Conservation (phyloP, 2,888 invertebrate genomes). For the Drosophila kokeensis region DNA sequence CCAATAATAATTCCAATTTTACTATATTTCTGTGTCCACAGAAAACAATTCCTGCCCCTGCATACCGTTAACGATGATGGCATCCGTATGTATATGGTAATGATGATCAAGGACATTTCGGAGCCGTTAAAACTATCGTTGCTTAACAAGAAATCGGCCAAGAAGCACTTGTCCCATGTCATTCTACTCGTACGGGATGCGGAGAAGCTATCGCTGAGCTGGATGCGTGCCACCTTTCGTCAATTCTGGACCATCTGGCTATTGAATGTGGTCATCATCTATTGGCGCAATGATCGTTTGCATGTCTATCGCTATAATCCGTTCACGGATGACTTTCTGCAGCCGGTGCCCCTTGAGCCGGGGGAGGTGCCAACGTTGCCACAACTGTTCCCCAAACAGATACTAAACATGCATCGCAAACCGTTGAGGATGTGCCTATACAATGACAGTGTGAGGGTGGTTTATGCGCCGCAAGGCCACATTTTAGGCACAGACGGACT, state of each 20-base stretch:
- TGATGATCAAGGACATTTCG: constrained; percentile 77
- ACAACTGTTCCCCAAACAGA: constrained; percentile 77
- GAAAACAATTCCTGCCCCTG: constrained; percentile 64
- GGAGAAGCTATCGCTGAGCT: constrained; percentile 55
- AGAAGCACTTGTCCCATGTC: constrained; percentile 82
- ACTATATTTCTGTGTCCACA: constrained; percentile 29
- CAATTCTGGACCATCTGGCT: constrained; percentile 86
- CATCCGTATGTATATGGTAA: constrained; percentile 80
- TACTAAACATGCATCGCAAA: constrained; percentile 81
- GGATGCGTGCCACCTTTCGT: constrained; percentile 86
- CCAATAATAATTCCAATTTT: not conserved
- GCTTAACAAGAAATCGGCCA: constrained; percentile 79
- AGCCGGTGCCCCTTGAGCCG: constrained; percentile 60
- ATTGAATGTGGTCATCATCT: constrained; percentile 85
- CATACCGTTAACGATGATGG: constrained; percentile 80
- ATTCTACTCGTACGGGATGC: constrained; percentile 77
- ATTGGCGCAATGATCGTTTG: constrained; percentile 76
- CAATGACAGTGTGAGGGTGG: constrained; percentile 85
- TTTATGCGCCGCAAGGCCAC: constrained; percentile 48
- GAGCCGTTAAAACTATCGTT: constrained; percentile 76
- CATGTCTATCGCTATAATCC: constrained; percentile 86
- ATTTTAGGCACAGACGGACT: constrained; percentile 85
- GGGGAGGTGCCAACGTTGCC: constrained; percentile 39
- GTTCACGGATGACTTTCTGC: constrained; percentile 85
- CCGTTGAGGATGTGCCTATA: constrained; percentile 81